phyloP scores from a whole-genome alignment of 2,797 vertebrate genomes.

The Lagodon rhomboides region DNA sequence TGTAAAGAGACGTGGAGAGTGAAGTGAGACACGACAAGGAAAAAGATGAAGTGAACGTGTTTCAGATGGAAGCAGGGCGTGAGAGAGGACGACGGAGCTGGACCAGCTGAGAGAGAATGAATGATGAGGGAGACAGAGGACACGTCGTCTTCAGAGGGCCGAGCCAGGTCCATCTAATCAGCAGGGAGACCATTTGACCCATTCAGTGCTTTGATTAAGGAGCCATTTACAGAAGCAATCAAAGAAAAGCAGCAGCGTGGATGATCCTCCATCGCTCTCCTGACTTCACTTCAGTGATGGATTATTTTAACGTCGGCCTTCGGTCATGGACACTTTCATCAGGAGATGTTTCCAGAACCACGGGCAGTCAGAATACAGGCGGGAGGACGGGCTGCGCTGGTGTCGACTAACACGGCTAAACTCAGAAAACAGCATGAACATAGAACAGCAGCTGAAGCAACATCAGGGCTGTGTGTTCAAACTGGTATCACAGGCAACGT shows the following conservation, averaged over 20 bases:
- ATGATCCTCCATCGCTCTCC: neutral
- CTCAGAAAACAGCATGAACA: no score
- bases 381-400: neutral
- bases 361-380: neutral
- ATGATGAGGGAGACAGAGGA: neutral
- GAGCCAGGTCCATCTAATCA: constrained; percentile 38
- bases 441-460: no score
- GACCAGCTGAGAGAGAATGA: constrained; percentile 1
- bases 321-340: neutral
- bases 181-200: constrained; percentile 18
- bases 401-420: no score
- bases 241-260: constrained; percentile 20
- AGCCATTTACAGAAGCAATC: constrained; percentile 46
- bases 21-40: neutral
- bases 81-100: neutral
- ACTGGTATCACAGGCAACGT: no score
- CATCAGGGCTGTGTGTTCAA: no score
- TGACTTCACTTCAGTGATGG: neutral
- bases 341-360: neutral
- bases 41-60: constrained; percentile 1
- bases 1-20: neutral
- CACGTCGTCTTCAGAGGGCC: neutral
- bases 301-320: constrained; percentile 1
- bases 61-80: neutral
- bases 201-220: constrained; percentile 37